Percentiles rank a stretch among this genome's conserved stretches.
phyloP scores from a whole-genome alignment of 2,797 vertebrate species.

The Spatula clypeata region DNA sequence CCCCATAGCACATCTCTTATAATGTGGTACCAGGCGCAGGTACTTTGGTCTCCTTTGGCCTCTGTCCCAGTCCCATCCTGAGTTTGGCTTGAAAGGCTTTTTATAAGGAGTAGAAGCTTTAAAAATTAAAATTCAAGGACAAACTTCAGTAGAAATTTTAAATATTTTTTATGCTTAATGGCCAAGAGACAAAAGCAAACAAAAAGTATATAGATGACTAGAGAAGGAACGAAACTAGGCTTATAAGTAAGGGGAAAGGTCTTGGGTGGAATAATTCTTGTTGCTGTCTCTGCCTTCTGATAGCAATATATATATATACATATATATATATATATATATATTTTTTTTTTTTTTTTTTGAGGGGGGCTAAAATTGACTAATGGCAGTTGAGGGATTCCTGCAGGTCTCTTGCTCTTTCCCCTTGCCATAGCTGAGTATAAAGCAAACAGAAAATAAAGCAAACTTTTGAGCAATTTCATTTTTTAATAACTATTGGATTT shows the following conservation, averaged over 20 bases:
- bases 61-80: neutral
- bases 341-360: no score
- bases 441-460: neutral
- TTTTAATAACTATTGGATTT: neutral
- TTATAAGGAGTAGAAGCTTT: neutral
- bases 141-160: neutral
- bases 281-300: neutral
- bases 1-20: neutral
- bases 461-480: neutral
- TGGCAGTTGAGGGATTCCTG: neutral
- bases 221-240: neutral
- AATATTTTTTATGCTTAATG: neutral
- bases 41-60: neutral
- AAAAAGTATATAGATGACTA: neutral
- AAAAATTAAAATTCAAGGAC: neutral
- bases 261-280: neutral
- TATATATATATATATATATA: no score
- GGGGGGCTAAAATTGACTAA: neutral
- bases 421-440: neutral
- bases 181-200: neutral
- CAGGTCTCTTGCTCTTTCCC: neutral
- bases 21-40: neutral
- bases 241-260: neutral
- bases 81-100: neutral
- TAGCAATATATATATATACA: neutral